Conservation (phyloP, 1,140 invertebrate species). For the Stegodyphus mimosarum region DNA sequence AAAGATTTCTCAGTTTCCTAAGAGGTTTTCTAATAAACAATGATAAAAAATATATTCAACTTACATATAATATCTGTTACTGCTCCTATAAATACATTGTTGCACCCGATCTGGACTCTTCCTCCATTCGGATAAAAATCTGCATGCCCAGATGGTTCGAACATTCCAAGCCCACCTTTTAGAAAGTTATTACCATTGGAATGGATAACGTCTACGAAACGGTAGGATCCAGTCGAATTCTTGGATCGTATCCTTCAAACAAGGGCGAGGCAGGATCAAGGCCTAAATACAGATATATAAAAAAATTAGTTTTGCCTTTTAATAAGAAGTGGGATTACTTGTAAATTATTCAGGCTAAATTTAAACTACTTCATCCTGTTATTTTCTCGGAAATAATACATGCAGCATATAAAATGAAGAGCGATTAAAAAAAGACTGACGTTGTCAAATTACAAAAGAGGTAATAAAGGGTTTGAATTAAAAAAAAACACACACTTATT, state of each 20-base stretch:
- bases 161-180: conserved; percentile 79
- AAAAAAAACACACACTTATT: no score
- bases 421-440: no score
- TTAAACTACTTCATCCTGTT: no score
- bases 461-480: no score
- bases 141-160: conserved; percentile 73
- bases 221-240: conserved; percentile 81
- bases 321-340: no score
- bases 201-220: conserved; percentile 89
- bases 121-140: conserved; percentile 87
- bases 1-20: neutral
- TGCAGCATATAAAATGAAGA: no score
- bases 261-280: conserved; percentile 93
- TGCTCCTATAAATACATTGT: conserved; percentile 88
- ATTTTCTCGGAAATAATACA: no score
- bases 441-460: no score
- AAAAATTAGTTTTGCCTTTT: neutral
- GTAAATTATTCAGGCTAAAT: no score
- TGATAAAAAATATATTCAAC: conserved; percentile 8
- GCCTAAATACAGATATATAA: conserved; percentile 71
- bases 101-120: conserved; percentile 88
- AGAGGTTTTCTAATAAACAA: neutral
- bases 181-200: conserved; percentile 88
- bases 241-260: conserved; percentile 83
- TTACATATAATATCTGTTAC: conserved; percentile 90